These are phyloP conservation scores for Hyppa rectilinea DNA, from an alignment of 2,888 invertebrate genomes.

Conservation along the genomic window DNA sequence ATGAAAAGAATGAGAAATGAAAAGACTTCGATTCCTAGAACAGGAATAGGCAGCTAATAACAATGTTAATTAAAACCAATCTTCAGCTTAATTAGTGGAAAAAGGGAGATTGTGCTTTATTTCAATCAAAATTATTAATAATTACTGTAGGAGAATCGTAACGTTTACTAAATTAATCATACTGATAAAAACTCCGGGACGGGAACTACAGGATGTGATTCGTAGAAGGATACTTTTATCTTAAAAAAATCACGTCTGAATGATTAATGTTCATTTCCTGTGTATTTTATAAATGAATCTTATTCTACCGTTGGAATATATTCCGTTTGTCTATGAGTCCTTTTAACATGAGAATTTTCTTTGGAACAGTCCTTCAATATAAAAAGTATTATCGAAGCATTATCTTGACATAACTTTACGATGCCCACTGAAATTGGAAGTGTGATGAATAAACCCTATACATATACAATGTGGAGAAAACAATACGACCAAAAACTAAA, in stretches of 20 bases:
- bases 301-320: background rate
- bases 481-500: no score
- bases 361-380: no score
- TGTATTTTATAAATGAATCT: background rate
- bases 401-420: background rate
- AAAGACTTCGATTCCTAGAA: background rate
- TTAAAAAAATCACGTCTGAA: background rate
- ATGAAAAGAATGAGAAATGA: background rate
- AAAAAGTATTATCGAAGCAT: no score
- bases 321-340: background rate
- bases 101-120: constrained; percentile 12
- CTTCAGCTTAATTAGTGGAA: constrained; percentile 17
- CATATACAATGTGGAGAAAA: no score
- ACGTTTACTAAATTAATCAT: background rate
- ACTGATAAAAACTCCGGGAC: constrained; percentile 6
- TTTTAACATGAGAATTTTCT: background rate
- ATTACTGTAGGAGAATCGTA: background rate
- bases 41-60: background rate
- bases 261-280: background rate
- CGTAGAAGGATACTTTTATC: background rate
- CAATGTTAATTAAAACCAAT: constrained; percentile 17
- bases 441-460: no score
- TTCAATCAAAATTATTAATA: constrained; percentile 17
- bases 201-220: background rate
- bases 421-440: background rate